Base-by-base conservation (phyloP, 2,888 invertebrate genomes). In the Diarsia mendica region DNA sequence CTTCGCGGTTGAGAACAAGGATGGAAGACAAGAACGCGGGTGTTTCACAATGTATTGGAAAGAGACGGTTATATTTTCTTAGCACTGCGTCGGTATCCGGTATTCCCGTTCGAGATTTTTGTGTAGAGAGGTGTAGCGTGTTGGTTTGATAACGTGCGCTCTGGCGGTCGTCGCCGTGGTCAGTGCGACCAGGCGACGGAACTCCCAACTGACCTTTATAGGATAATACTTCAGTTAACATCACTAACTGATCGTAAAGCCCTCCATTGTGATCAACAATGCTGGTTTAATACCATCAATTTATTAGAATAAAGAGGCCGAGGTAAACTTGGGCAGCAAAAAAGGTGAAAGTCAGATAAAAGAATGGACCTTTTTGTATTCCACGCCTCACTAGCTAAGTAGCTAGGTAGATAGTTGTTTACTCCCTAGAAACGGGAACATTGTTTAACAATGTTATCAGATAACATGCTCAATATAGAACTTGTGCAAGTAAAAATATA, bases 91-190 rank as follows among this genome's bases (percentile, higher is more conserved):
- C 71, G 82, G 92, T 93, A 94, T 95, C 95, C 94, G 95, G 95
- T 94, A 95, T 95, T 94, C 94, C 94, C 93, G 94, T 94, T 94
- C 88, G 90, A 92, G 94, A 93, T 93, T 93, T 87, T 92, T 92
- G 91, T 92, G 89, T 90, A 84, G 89, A 91, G 92, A 92, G 91
- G 93, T 93, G 90, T 89, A 90, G 86, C 87, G 85, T 87, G 72
- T 89, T 90, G 90, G 91, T 91, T 90, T 87, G 88, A 88, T 86
- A 87, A 87, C 86, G 85, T 84, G 87, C 80, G 84, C 79, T 69
- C 80, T 64, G 88, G 80, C 78, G 80, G 80, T 55, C 80, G 87
- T 10, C 75, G 75, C 64, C 60, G 84, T 86, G 91, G 89, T 89
- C 91, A 89, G 85, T 91, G 92, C 92, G 28, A 28, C 28, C 28